These are phyloP conservation scores for Pammene fasciana DNA, from an alignment of 2,888 invertebrate species.

Conservation along the genomic window DNA sequence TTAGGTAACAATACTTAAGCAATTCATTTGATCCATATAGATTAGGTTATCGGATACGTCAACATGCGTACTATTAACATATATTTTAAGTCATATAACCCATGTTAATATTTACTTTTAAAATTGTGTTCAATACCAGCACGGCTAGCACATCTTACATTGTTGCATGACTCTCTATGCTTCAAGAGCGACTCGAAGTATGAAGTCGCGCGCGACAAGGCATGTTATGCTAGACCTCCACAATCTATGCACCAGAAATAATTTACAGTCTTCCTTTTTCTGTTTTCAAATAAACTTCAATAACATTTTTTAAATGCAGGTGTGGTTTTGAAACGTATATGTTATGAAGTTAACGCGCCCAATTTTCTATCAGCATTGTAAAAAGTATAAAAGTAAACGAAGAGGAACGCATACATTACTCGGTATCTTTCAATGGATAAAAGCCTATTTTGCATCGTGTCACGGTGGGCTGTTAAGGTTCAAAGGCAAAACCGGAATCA, in stretches of 20 bases:
- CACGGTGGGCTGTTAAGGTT: conserved; percentile 29
- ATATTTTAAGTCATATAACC: too few relatives aligned
- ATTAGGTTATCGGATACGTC: conserved; percentile 7
- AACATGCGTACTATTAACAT: background rate
- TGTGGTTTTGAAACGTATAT: background rate
- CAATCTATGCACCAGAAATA: too few relatives aligned
- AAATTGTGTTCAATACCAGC: too few relatives aligned
- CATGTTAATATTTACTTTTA: too few relatives aligned
- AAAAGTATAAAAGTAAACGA: conserved; percentile 30
- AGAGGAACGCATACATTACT: conserved; percentile 37
- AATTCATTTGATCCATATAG: conserved; percentile 4
- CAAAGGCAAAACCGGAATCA: conserved; percentile 16
- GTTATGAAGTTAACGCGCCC: background rate
- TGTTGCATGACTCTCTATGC: too few relatives aligned
- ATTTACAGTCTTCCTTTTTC: too few relatives aligned
- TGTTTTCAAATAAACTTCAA: too few relatives aligned
- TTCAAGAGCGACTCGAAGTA: too few relatives aligned
- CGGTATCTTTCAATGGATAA: conserved; percentile 25
- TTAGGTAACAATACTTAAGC: background rate
- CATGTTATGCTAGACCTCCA: too few relatives aligned
- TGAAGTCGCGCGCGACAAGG: too few relatives aligned
- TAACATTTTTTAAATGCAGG: background rate
- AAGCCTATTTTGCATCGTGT: conserved; percentile 36
- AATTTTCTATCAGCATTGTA: conserved; percentile 14
- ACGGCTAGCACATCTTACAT: too few relatives aligned